phyloP scores from a whole-genome alignment of 2,113 vertebrate genomes.

The Xenopus laevis region DNA sequence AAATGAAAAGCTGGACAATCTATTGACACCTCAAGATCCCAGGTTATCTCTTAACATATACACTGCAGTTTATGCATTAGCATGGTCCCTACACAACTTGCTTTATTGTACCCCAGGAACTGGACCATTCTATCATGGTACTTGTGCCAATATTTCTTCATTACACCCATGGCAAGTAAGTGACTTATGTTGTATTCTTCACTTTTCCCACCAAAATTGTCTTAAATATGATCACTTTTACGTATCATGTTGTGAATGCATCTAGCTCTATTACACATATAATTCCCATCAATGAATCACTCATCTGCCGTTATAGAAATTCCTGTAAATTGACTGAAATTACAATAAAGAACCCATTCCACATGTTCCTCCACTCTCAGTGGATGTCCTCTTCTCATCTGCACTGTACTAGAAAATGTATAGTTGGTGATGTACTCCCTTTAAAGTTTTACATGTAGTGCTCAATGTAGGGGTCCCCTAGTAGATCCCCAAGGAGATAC shows the following conservation, averaged over 20 bases:
- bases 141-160: constrained; percentile 10
- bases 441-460: not conserved
- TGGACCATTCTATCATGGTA: constrained; percentile 4
- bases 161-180: constrained; percentile 37
- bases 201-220: no score
- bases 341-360: not conserved
- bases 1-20: constrained; percentile 2
- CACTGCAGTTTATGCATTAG: constrained; percentile 11
- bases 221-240: no score
- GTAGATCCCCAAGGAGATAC: no score
- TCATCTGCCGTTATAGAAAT: no score
- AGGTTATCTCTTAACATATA: constrained; percentile 7
- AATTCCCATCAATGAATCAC: no score
- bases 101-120: not conserved
- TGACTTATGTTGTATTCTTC: no score
- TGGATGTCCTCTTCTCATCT: not conserved
- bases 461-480: no score
- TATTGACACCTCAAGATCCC: not conserved
- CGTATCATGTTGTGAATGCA: not conserved
- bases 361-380: not conserved
- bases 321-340: not conserved
- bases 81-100: constrained; percentile 20
- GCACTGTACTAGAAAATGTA: not conserved
- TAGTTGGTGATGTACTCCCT: not conserved
- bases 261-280: not conserved